These are phyloP conservation scores for Sussaba pulchella DNA, from an alignment of 2,888 invertebrate genomes.

Conservation along the genomic window DNA sequence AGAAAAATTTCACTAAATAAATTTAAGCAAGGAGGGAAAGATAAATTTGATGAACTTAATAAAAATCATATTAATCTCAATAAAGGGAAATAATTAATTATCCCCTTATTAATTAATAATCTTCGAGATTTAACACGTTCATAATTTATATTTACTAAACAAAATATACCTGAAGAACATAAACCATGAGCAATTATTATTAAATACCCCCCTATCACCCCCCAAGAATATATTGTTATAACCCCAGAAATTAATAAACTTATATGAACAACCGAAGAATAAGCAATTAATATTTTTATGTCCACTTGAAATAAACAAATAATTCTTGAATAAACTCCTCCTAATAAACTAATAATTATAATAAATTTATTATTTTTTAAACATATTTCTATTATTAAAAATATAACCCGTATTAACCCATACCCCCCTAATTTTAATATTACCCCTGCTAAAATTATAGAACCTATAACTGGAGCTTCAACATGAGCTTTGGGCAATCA, in stretches of 20 bases:
- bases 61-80: slow-evolving; percentile 89
- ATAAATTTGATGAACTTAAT: slow-evolving; percentile 88
- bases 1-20: slow-evolving; percentile 86
- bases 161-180: slow-evolving; percentile 89
- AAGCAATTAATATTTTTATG: slow-evolving; percentile 90
- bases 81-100: slow-evolving; percentile 87
- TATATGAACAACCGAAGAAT: slow-evolving; percentile 91
- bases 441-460: slow-evolving; percentile 91
- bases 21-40: slow-evolving; percentile 89
- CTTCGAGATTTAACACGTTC: slow-evolving; percentile 87
- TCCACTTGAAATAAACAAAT: slow-evolving; percentile 89
- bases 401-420: slow-evolving; percentile 87
- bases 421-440: slow-evolving; percentile 91
- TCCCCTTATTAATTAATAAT: slow-evolving; percentile 87
- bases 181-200: slow-evolving; percentile 89
- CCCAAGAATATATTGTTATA: slow-evolving; percentile 86
- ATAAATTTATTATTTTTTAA: slow-evolving; percentile 86
- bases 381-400: slow-evolving; percentile 84
- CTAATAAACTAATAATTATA: slow-evolving; percentile 86
- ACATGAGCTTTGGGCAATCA: slow-evolving; percentile 92
- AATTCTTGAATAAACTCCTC: slow-evolving; percentile 87
- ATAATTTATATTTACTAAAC: slow-evolving; percentile 88
- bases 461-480: slow-evolving; percentile 90
- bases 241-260: slow-evolving; percentile 87
- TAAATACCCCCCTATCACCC: slow-evolving; percentile 85